Evolutionary conservation across 1,140 invertebrate species (phyloP).

Genomic region (Papilio aristodemus): DNA sequence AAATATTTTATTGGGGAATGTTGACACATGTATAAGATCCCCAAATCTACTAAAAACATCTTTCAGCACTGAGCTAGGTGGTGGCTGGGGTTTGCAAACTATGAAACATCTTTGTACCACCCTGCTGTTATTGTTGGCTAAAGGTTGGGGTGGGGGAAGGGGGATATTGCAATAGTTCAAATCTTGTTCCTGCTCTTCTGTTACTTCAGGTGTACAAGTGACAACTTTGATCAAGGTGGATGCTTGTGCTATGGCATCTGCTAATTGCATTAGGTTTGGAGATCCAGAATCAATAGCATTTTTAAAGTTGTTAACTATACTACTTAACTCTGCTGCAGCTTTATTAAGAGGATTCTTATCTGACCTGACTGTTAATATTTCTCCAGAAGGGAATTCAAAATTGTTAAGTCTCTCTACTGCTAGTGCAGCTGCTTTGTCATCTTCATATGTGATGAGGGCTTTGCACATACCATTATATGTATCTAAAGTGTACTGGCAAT

Average conservation of each 20-base stretch:
- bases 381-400: slow-evolving; percentile 73
- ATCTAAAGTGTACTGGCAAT: slow-evolving; percentile 58
- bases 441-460: slow-evolving; percentile 58
- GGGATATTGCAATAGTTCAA: slow-evolving; percentile 80
- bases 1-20: slow-evolving; percentile 93
- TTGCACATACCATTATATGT: slow-evolving; percentile 56
- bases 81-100: slow-evolving; percentile 90
- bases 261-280: slow-evolving; percentile 60
- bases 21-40: slow-evolving; percentile 94
- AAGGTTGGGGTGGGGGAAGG: slow-evolving; percentile 86
- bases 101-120: slow-evolving; percentile 82
- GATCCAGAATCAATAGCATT: slow-evolving; percentile 55
- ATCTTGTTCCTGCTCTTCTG: slow-evolving; percentile 36
- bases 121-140: slow-evolving; percentile 80
- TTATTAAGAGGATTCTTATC: slow-evolving; percentile 59
- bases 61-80: slow-evolving; percentile 89
- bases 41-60: slow-evolving; percentile 96
- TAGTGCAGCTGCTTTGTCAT: slow-evolving; percentile 56
- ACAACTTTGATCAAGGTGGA: slow-evolving; percentile 67
- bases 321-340: slow-evolving; percentile 60
- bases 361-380: slow-evolving; percentile 61
- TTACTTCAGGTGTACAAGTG: slow-evolving; percentile 42
- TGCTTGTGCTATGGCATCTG: slow-evolving; percentile 70
- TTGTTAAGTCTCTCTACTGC: slow-evolving; percentile 66
- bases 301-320: slow-evolving; percentile 68